phyloP scores from a whole-genome alignment of 2,797 vertebrate species.

The Enteromius viviparus region DNA sequence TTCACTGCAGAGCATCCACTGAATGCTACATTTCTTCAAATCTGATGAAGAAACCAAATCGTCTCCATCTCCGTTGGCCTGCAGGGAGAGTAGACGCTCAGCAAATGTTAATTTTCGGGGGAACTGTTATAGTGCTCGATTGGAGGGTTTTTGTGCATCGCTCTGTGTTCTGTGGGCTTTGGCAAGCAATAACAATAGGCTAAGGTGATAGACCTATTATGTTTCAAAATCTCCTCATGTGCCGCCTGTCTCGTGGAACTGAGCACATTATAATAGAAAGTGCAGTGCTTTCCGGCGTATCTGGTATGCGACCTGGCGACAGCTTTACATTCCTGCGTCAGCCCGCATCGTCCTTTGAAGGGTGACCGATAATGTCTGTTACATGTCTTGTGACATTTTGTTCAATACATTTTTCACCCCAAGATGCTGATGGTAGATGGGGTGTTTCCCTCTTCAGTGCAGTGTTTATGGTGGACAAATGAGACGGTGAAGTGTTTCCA shows the following conservation, averaged over 20 bases:
- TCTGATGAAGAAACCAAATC: not conserved
- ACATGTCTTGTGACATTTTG: not conserved
- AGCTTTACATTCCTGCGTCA: slow-evolving; percentile 26
- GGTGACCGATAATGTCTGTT: slow-evolving; percentile 22
- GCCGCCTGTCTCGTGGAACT: slow-evolving; percentile 7
- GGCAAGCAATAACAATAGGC: not conserved
- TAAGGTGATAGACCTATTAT: slow-evolving; percentile 4
- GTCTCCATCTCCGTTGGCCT: not conserved
- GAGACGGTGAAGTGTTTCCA: not conserved
- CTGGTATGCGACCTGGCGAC: slow-evolving; percentile 36
- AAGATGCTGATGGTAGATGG: not conserved
- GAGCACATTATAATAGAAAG: slow-evolving; percentile 9
- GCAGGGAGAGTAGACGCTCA: not conserved
- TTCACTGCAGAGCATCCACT: not conserved
- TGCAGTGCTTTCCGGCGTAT: not conserved
- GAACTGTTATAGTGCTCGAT: not conserved
- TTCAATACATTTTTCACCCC: not conserved
- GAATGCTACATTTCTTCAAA: not conserved
- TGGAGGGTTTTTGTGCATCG: not conserved
- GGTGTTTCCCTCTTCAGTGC: not conserved
- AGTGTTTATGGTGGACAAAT: not conserved
- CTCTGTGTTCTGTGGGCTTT: not conserved
- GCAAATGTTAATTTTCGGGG: not conserved
- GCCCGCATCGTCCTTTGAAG: not conserved
- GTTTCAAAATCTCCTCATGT: slow-evolving; percentile 33